Base-by-base conservation (phyloP, 1,140 invertebrate genomes). In the Drosophila parvula region DNA sequence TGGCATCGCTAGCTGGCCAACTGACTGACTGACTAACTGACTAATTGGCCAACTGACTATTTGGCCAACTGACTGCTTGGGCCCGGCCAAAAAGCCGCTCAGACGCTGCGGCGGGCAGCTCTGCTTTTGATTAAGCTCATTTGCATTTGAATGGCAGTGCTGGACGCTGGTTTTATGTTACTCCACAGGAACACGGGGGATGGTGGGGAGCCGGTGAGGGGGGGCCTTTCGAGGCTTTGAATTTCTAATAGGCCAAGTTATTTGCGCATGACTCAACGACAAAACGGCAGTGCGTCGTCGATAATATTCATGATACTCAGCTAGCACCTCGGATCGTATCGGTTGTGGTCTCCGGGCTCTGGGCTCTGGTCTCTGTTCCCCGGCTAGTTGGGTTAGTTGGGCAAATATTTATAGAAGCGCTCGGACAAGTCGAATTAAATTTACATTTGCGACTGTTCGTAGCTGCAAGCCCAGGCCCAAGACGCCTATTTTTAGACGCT, bases 101-200 rank as follows among this genome's bases (percentile, higher is more conserved):
- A 65, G 70, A 38, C 55, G 50, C 41, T 16, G 22, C 44, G 28
- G 56, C 74, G 59, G 77, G 47, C 53, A 88, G 82, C 79, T 86
- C 83, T 83, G 83, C 74, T 86, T 86, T 88, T 86, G 79, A 86
- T 86, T 88, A 88, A 88, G 83, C 83, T 86, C 83, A 86, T 86
- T 86, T 86, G 83, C 83, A 86, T 86, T 68, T 86, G 79, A 88
- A 86, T 86, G 82, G 58, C 58, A 58, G 43, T 48, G 65, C 44
- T 57, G 60, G 62, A 43, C 53, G 74, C 28, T 64, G 70, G 82
- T 85, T 82, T 85, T 79, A 85, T 82, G 79, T 88, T 86, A 86
- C 82, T 73, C 62, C 60, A 41, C 58, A 55, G 76, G 57, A 50
- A 50, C 48, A 28, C 9, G 0, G 28, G 47, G 28, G 28, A 16